These are phyloP conservation scores for Rhimphoctona megacephalus DNA, from an alignment of 2,888 invertebrate species.

Conservation along the genomic window DNA sequence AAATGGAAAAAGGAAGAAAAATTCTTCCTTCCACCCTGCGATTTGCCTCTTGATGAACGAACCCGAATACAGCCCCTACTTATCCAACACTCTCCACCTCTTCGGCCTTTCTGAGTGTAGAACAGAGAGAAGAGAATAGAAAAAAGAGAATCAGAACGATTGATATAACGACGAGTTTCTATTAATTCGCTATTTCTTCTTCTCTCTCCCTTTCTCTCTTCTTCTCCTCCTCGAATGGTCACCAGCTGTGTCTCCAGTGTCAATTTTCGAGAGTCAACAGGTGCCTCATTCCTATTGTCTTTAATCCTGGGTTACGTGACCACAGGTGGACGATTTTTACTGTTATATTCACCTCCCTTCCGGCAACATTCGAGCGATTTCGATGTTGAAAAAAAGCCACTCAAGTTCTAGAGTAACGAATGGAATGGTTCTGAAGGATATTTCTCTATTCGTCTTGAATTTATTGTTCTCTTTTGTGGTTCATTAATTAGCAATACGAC, in stretches of 20 bases:
- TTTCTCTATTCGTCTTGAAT: background rate
- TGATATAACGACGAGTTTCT: constrained; percentile 67
- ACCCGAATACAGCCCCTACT: constrained; percentile 52
- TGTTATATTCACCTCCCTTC: constrained; percentile 53
- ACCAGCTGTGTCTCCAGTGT: constrained; percentile 67
- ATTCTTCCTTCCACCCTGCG: constrained; percentile 58
- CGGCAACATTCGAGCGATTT: constrained; percentile 41
- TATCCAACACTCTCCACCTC: constrained; percentile 50
- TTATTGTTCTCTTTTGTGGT: background rate
- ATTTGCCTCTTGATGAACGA: constrained; percentile 53
- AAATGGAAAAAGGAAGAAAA: constrained; percentile 40
- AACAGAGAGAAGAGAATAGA: constrained; percentile 12
- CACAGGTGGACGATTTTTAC: constrained; percentile 66
- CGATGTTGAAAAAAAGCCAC: constrained; percentile 11
- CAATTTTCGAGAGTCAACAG: constrained; percentile 67
- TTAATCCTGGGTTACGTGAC: constrained; percentile 65
- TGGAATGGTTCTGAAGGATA: background rate
- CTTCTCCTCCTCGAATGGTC: constrained; percentile 1
- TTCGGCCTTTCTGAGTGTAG: background rate
- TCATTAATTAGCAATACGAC: background rate
- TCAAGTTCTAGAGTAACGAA: constrained; percentile 23
- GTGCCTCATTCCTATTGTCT: constrained; percentile 63
- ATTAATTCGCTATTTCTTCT: constrained; percentile 63
- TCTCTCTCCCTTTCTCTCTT: background rate
- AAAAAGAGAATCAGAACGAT: constrained; percentile 46